These are phyloP conservation scores for Clivina fossor DNA, from an alignment of 2,888 invertebrate genomes.

Conservation along the genomic window DNA sequence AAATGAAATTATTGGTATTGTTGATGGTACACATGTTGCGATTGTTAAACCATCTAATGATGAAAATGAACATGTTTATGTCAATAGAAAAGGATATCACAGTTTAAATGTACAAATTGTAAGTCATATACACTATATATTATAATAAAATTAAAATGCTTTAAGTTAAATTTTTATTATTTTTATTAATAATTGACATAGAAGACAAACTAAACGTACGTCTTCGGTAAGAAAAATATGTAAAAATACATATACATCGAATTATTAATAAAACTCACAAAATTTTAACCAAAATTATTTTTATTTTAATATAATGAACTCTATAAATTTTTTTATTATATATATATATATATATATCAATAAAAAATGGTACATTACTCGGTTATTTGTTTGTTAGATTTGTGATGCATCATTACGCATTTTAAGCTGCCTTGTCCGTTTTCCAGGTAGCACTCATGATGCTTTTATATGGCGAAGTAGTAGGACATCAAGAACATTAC, in stretches of 20 bases:
- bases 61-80: constrained; percentile 12
- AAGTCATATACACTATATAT: too few relatives aligned
- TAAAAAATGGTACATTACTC: neutral
- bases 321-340: neutral
- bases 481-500: too few relatives aligned
- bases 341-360: too few relatives aligned
- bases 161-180: too few relatives aligned
- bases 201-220: too few relatives aligned
- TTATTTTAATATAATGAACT: neutral
- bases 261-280: too few relatives aligned
- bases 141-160: too few relatives aligned
- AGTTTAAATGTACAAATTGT: constrained; percentile 19
- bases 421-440: constrained; percentile 12
- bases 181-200: too few relatives aligned
- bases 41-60: constrained; percentile 11
- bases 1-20: neutral
- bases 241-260: too few relatives aligned
- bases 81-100: constrained; percentile 25
- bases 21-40: constrained; percentile 3
- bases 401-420: constrained; percentile 18
- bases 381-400: constrained; percentile 7
- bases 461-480: neutral
- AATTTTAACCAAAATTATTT: too few relatives aligned
- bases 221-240: too few relatives aligned
- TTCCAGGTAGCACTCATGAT: constrained; percentile 20